These are phyloP conservation scores for Ciconia stormi DNA, from an alignment of 2,113 vertebrate species.

Conservation along the genomic window DNA sequence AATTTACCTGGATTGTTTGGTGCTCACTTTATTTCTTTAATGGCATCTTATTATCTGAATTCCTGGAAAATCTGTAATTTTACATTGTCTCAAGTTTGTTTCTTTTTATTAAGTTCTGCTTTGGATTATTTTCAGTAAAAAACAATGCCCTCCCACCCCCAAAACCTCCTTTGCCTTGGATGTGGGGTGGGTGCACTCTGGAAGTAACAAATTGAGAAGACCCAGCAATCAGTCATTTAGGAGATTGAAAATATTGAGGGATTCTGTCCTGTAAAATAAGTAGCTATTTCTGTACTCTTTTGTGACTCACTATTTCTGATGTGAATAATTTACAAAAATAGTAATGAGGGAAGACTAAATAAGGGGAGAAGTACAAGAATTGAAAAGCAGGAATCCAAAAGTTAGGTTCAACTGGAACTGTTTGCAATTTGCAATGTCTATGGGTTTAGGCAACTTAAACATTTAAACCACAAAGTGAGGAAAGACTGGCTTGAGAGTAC, in stretches of 20 bases:
- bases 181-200: neutral
- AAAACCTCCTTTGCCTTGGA: neutral
- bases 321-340: conserved; percentile 28
- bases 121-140: neutral
- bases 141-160: neutral
- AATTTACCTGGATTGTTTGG: neutral
- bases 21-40: neutral
- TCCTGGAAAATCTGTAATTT: neutral
- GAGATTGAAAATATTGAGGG: neutral
- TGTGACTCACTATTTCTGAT: conserved; percentile 23
- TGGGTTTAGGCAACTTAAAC: conserved; percentile 20
- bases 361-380: neutral
- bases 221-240: neutral
- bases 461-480: conserved; percentile 27
- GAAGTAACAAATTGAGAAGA: neutral
- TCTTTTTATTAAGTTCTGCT: neutral
- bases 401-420: neutral
- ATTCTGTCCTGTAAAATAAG: neutral
- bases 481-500: neutral
- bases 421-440: neutral
- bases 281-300: neutral
- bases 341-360: conserved; percentile 32
- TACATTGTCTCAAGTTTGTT: neutral
- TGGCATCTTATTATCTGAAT: neutral
- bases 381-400: neutral